phyloP scores from a whole-genome alignment of 2,113 vertebrate genomes.

The Aythya baeri region DNA sequence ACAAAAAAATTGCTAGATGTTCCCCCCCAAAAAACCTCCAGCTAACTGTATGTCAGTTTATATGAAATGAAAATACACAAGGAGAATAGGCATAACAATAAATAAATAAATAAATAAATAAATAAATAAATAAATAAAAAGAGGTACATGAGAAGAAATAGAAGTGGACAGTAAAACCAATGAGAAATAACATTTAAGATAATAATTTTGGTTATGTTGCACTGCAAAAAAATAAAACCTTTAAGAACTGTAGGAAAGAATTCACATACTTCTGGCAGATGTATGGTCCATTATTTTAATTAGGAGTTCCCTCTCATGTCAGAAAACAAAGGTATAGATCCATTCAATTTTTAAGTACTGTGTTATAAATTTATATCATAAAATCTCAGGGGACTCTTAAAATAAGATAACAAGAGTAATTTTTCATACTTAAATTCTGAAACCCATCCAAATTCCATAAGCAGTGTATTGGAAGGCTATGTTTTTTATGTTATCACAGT shows the following conservation, averaged over 20 bases:
- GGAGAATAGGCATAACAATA: background rate
- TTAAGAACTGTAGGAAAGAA: background rate
- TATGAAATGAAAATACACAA: background rate
- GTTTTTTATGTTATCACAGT: background rate
- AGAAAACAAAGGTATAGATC: background rate
- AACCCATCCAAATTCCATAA: constrained; percentile 6
- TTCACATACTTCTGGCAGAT: background rate
- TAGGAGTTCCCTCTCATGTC: background rate
- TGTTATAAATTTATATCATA: background rate
- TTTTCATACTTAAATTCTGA: constrained; percentile 15
- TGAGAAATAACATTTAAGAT: background rate
- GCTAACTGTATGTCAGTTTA: background rate
- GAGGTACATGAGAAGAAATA: background rate
- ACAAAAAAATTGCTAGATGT: background rate
- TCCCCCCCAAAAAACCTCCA: background rate
- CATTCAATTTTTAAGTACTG: background rate
- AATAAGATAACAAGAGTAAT: background rate
- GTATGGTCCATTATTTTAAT: accelerated
- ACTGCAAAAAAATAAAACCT: background rate
- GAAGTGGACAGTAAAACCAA: background rate
- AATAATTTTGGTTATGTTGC: background rate
- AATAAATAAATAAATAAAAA: background rate
- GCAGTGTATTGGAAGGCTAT: background rate
- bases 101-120: background rate
- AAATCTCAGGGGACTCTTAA: background rate